Evolutionary conservation across 2,113 vertebrate species (phyloP), one percentile per base, ranked within the genome.

Genomic region (Gulo gulo): DNA sequence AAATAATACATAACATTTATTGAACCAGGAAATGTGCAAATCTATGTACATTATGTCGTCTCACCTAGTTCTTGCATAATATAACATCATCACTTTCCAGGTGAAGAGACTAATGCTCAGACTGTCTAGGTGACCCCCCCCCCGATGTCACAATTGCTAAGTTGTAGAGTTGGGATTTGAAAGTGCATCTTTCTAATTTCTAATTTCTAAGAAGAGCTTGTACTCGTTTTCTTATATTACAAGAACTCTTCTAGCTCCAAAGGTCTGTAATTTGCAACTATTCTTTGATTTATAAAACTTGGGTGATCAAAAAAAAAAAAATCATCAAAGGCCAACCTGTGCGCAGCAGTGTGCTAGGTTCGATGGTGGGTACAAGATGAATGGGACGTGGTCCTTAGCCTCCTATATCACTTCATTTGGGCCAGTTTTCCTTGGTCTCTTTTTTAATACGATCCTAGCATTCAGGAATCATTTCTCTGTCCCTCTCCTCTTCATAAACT

Each of bases 401-500:
- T 79, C 45, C 55, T n/a, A 11, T 42, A 90, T 78, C 42, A 14
- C 91, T 94, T 94, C 20, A 47, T 96, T 96, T 65, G n/a, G 67
- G 10, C 34, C 34, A 81, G 36, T 82, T 82, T 94, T 91, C 36
- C 69, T 95, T 73, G 21, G 45, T 24, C 4, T 96, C 55, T 92
- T 94, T 97, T 91, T 31, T 88, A 36, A 80, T 93, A 67, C 26
- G 16, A 91, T 79, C 20, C 73, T 90, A 92, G n/a, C 74, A 79
- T 14, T 42, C 15, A 93, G 31, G 26, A 67, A 45, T 95, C 20
- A 42, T 89, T 94, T 97, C n/a, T 95, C 16, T 69, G 31, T 79
- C 71, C 63, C 31, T 92, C 31, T 96, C 45, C 86, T 95, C 69
- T 97, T 95, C 89, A 89, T 83, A 94, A 96, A 86, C 21, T 93